These are phyloP conservation scores for Electrophaes corylata DNA, from an alignment of 2,888 invertebrate species.

Conservation along the genomic window DNA sequence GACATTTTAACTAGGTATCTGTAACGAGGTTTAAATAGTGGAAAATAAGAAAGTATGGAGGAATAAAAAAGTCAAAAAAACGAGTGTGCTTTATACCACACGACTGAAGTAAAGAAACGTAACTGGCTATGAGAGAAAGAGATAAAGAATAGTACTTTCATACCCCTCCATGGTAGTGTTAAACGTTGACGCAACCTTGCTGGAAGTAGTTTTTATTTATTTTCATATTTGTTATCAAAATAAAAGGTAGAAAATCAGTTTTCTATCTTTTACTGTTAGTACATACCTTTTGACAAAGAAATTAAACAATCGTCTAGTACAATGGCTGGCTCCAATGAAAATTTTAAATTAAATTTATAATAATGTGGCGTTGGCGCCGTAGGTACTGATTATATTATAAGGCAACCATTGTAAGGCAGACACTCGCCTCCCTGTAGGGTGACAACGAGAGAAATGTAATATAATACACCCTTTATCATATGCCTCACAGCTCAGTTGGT, in stretches of 20 bases:
- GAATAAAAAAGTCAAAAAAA: no score
- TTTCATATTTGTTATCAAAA: no score
- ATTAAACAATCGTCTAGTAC: constrained; percentile 9
- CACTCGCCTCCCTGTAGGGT: constrained; percentile 34
- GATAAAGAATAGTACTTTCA: no score
- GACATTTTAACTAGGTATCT: constrained; percentile 19
- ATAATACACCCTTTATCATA: not conserved
- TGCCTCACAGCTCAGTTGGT: no score
- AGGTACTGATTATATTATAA: constrained; percentile 81
- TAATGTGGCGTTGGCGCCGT: constrained; percentile 79
- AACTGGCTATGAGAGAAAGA: no score
- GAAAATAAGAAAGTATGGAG: not conserved
- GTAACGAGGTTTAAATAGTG: constrained; percentile 1
- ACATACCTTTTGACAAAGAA: constrained; percentile 4
- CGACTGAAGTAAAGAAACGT: no score
- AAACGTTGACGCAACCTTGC: no score
- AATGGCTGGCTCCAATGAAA: constrained; percentile 58
- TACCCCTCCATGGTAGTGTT: no score
- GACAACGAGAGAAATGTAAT: constrained; percentile 4
- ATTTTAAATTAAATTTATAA: constrained; percentile 83
- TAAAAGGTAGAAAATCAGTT: no score
- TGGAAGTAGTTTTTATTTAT: no score
- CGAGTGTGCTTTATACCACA: no score
- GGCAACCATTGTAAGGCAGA: constrained; percentile 62
- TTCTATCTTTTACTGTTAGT: not conserved